Conservation (phyloP, 1,140 invertebrate species). For the Drosophila suzukii region DNA sequence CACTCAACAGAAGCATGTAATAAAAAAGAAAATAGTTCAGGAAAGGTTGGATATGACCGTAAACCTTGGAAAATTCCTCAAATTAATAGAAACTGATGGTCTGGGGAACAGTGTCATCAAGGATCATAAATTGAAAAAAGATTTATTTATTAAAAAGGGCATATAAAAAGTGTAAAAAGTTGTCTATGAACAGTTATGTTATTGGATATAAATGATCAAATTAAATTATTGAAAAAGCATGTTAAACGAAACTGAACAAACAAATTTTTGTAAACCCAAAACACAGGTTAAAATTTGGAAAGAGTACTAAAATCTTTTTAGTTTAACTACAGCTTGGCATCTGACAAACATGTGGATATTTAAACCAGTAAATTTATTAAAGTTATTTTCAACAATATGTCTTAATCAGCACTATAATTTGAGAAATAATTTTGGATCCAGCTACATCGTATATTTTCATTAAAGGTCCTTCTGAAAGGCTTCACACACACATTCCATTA, state of each 20-base stretch:
- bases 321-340: background rate
- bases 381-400: background rate
- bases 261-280: background rate
- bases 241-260: background rate
- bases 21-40: background rate
- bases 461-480: background rate
- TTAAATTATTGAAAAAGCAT: background rate
- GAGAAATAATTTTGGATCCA: background rate
- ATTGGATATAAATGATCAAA: background rate
- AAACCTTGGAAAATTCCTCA: background rate
- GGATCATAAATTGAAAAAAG: background rate
- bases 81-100: too few species aligned
- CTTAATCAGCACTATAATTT: background rate
- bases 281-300: background rate
- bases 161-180: too few species aligned
- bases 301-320: background rate
- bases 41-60: background rate
- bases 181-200: too few species aligned
- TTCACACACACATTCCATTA: background rate
- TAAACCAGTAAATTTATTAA: background rate
- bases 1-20: background rate
- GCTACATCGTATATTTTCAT: background rate
- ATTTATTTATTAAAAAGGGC: background rate
- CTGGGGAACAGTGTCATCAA: background rate
- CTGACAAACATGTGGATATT: background rate